Conservation (phyloP, 2,888 invertebrate genomes). For the Rhopalosiphum nymphaeae region DNA sequence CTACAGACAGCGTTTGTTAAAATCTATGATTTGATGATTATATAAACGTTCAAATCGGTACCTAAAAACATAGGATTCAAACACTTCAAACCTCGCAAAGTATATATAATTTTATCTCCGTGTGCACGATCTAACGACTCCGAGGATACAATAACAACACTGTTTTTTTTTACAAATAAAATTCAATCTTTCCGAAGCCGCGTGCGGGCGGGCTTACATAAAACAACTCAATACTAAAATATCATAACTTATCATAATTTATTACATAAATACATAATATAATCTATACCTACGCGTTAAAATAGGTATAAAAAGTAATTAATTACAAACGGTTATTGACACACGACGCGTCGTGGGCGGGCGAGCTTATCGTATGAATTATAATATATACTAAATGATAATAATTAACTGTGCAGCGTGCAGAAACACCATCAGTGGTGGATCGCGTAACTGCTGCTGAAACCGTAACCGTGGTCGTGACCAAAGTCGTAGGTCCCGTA, state of each 20-base stretch:
- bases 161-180: not conserved
- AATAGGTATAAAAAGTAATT: conserved; percentile 30
- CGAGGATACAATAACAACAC: not conserved
- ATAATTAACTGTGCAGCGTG: not conserved
- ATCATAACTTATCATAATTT: not conserved
- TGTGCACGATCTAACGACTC: not conserved
- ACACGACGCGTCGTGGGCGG: not conserved
- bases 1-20: not conserved
- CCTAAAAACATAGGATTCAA: too few relatives aligned
- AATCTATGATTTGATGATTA: too few relatives aligned
- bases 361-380: not conserved
- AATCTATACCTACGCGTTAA: not conserved
- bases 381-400: not conserved
- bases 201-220: not conserved
- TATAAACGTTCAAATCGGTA: too few relatives aligned
- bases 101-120: too few relatives aligned
- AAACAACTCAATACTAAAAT: not conserved
- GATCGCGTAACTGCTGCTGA: conserved; percentile 58
- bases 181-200: not conserved
- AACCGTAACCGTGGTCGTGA: conserved; percentile 65
- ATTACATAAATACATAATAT: not conserved
- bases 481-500: conserved; percentile 61
- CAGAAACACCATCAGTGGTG: conserved; percentile 30
- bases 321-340: not conserved
- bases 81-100: too few relatives aligned